Evolutionary conservation across 1,140 invertebrate species (phyloP), one percentile per base, ranked within the genome.

Genomic region (Diachasmimorpha longicaudata): DNA sequence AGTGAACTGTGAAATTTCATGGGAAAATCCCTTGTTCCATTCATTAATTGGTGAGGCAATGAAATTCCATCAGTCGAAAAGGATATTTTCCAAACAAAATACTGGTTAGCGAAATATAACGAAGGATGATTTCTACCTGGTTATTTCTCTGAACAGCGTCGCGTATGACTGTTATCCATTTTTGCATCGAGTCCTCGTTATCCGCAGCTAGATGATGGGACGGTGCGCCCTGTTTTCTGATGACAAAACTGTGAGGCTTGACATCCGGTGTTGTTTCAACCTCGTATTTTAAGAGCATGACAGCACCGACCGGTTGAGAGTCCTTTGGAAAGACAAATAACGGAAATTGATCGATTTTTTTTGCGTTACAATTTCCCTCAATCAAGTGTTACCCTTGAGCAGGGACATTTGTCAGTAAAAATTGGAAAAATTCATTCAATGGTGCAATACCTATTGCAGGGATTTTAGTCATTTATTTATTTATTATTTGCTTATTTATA

Each of bases 291-390:
- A 94, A 91, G 63, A 98, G 90, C 89, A 96, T 95, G 75, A 98
- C 91, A 14, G 96, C 96, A 71, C 96, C 97, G 37, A 98, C 92
- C 74, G 96, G 96, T 85, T 97, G 96, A 44, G 93, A 93, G 84
- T 95, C 94, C 95, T 97, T 83, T 76, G 81, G 52, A 74, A 19
- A 71, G 72, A 48, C 11, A 31, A 19, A 48, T 13, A 69, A 67
- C 21, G 0, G 58, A 80, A n/a, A 31, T 31, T 31, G 31, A 31
- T 31, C 31, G 31, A 31, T 31, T 31, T 31, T 31, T 31, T 31
- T 31, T 6, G 2, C 31, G 6, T n/a, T 31, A 31, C 31, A 31
- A 31, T 31, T 31, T 31, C 6, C 6, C n/a, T n/a, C n/a, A n/a
- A n/a, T n/a, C n/a, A n/a, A n/a, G n/a, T n/a, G n/a, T n/a, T n/a